Evolutionary conservation across 2,113 vertebrate species (phyloP), one percentile per base, ranked within the genome.

Genomic region (Corydoras sp.): DNA sequence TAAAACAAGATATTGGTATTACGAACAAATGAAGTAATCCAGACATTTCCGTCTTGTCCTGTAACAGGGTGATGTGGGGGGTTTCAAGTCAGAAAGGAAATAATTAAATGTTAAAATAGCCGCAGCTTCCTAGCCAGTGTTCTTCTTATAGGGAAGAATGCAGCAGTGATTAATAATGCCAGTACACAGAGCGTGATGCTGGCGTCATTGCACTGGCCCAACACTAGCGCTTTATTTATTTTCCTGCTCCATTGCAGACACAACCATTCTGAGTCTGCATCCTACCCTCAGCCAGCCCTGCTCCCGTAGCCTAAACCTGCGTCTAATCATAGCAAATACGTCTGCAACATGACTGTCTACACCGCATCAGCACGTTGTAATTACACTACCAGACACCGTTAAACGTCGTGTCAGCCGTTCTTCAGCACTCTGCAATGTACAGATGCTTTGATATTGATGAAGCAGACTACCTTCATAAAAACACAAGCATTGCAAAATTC

Each of bases 221-320:
- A 79, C 76, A 78, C 78, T 69, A 76, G 68, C 65, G 70, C 60
- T 79, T 62, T 80, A 81, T 87, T 89, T 89, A 87, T 90, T 89
- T 90, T 88, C 82, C 79, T 73, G 75, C 70, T 67, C 69, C 71
- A 78, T 74, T 68, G 69, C 66, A 83, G 79, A 86, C 66, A 76
- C 76, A 85, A 83, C 81, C 76, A 73, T 71, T 78, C 72, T 71
- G 35, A 67, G 70, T 85, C 79, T 85, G 79, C 80, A 85, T 84
- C 84, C 85, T 80, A 84, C 71, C 64, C 79, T 77, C 78, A 75
- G 50, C 69, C 75, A 62, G 75, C 64, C 43, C 59, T 65, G 54
- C 70, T 71, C 62, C 54, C 67, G 66, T 62, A 76, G 70, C 72
- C 76, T 77, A 77, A 80, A 80, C 75, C 35, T 59, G 30, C 54